Evolutionary conservation across 2,888 invertebrate species (phyloP), one percentile per base, ranked within the genome.

Genomic region (Morpho deidamia): DNA sequence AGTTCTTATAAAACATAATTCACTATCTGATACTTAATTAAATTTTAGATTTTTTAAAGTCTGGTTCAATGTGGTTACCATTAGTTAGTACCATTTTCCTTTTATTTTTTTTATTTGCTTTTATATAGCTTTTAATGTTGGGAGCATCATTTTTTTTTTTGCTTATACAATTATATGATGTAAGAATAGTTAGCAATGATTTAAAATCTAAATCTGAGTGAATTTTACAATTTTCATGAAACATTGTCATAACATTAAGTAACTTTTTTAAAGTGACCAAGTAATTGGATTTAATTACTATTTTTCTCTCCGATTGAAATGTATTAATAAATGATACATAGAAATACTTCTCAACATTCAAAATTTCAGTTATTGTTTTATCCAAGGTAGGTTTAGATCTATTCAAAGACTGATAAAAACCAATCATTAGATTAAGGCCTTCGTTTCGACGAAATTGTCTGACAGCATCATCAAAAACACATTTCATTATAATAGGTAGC

Each of bases 391-490:
- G 78, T 60, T 90, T 90, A 55, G 67, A 74, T 58, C 89, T 77
- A 65, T 92, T 90, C 10, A 91, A 77, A 64, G 93, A 92, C 45
- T 89, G 86, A 72, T 93, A 95, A 61, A 94, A 93, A 3, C 92
- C 83, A n/a, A 86, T 81, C 44, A 95, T 71, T 55, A 95, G 78
- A 67, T 94, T 93, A 1, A 94, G 67, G 0, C 93, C 93, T 79
- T 95, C 94, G 59, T 91, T 92, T 42, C 93, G 90, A 23, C 93
- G 87, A 67, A 92, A 95, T 34, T 92, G 92, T 57, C 94, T 87
- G 2, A 94, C 91, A 12, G 90, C 87, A 11, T 80, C 74, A 51
- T 91, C 89, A 57, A 95, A 93, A 50, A 92, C 85, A 67, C 91
- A 92, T 23, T 91, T 83, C n/a, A 92, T 81, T 48, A 94, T 71